Percentiles rank a stretch among this genome's conserved stretches.
These are phyloP conservation scores for Yasuhikotakia modesta DNA, from an alignment of 2,797 vertebrate species.

Conservation along the genomic window DNA sequence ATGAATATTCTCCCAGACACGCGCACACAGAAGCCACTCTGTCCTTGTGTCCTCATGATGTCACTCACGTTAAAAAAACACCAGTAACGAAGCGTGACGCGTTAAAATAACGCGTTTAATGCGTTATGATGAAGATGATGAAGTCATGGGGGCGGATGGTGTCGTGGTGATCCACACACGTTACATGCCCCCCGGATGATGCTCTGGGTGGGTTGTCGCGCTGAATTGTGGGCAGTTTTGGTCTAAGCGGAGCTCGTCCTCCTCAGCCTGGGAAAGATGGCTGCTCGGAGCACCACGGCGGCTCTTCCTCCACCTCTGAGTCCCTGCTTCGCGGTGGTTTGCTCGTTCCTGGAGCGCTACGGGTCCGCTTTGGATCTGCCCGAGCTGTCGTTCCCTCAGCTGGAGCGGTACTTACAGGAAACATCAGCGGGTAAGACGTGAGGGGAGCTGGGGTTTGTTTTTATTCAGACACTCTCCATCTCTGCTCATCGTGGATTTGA, in stretches of 20 bases:
- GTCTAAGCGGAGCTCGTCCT: constrained; percentile 71
- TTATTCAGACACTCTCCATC: constrained; percentile 55
- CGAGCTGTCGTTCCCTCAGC: constrained; percentile 90
- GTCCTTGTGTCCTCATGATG: neutral
- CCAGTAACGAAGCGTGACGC: too few species aligned
- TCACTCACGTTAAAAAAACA: neutral
- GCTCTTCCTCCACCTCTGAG: constrained; percentile 83
- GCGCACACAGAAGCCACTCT: neutral
- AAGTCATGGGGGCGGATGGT: neutral
- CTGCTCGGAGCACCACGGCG: constrained; percentile 78
- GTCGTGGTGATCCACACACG: neutral
- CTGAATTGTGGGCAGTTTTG: constrained; percentile 74
- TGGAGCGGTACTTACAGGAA: constrained; percentile 91
- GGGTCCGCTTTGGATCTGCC: constrained; percentile 89
- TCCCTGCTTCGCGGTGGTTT: constrained; percentile 94
- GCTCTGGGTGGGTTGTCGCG: constrained; percentile 62
- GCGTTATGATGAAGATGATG: neutral
- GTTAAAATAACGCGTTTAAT: too few species aligned
- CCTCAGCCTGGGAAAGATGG: constrained; percentile 82
- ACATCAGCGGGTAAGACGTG: constrained; percentile 81
- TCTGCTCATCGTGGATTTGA: constrained; percentile 49
- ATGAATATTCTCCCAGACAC: neutral
- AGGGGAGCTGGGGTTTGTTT: constrained; percentile 53
- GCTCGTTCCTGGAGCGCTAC: constrained; percentile 93
- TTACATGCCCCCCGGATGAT: constrained; percentile 53